Evolutionary conservation across 2,888 invertebrate species (phyloP).

Genomic region (Tipula unca): DNA sequence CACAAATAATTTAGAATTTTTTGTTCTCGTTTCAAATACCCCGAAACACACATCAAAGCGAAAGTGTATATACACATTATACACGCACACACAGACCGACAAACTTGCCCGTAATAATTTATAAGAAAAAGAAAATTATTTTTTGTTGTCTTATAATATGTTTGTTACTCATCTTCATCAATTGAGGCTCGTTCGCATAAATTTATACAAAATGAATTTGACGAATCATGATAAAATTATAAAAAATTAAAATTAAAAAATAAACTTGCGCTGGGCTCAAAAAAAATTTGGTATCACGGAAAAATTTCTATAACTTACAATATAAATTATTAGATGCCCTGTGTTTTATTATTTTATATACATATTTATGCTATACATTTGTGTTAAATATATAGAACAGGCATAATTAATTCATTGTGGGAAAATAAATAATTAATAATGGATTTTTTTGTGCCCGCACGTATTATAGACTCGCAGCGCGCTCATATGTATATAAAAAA

Average conservation of each 20-base stretch:
- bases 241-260: background rate
- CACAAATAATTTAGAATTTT: background rate
- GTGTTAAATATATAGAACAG: background rate
- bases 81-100: background rate
- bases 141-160: background rate
- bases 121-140: background rate
- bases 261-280: too few species aligned
- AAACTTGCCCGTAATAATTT: background rate
- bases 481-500: too few species aligned
- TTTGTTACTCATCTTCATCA: background rate
- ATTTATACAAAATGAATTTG: background rate
- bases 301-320: background rate
- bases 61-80: background rate
- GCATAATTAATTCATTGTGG: background rate
- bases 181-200: background rate
- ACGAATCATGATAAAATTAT: background rate
- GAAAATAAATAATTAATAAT: background rate
- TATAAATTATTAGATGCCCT: too few species aligned
- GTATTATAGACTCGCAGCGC: background rate
- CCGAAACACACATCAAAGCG: background rate
- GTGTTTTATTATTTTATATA: too few species aligned
- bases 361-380: background rate
- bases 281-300: background rate
- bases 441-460: background rate
- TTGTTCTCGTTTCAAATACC: background rate